A percentile compares a stretch with the other conserved stretches of the same genome.
Conservation (phyloP, 1,140 invertebrate species). For the Drosophila funebris region DNA sequence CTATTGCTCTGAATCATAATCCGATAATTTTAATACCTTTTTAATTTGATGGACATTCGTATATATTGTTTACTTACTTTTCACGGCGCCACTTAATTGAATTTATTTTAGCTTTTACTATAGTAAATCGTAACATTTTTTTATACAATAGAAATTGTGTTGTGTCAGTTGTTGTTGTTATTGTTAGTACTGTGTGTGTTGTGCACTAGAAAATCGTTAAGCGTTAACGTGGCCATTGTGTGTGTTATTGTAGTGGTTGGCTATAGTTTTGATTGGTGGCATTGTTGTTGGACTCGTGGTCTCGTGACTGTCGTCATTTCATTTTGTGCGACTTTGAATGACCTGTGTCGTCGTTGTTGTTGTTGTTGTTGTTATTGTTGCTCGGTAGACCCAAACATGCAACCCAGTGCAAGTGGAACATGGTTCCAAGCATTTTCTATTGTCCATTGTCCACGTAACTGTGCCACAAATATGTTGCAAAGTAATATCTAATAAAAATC, state of each 20-base stretch:
- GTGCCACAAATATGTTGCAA: slow-evolving; percentile 52
- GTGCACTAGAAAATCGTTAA: slow-evolving; percentile 73
- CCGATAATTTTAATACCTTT: slow-evolving; percentile 15
- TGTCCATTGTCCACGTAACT: slow-evolving; percentile 54
- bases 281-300: slow-evolving; percentile 45
- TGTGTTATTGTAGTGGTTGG: slow-evolving; percentile 29
- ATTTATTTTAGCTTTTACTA: slow-evolving; percentile 23
- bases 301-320: slow-evolving; percentile 58
- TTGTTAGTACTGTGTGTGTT: slow-evolving; percentile 30
- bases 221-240: slow-evolving; percentile 41
- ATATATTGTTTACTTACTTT: background rate
- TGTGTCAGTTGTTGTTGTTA: slow-evolving; percentile 17
- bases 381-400: slow-evolving; percentile 39
- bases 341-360: slow-evolving; percentile 11
- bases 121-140: slow-evolving; percentile 14
- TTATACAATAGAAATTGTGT: slow-evolving; percentile 4
- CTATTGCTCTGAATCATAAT: background rate
- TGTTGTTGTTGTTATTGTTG: too few relatives aligned
- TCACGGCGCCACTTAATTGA: slow-evolving; percentile 23
- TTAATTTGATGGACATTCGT: background rate
- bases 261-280: slow-evolving; percentile 27
- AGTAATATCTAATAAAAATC: slow-evolving; percentile 13
- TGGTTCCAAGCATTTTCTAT: slow-evolving; percentile 64
- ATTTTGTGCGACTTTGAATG: slow-evolving; percentile 32
- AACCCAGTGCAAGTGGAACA: slow-evolving; percentile 36